Evolutionary conservation across 2,113 vertebrate species (phyloP).

Genomic region (Patagioenas fasciata): DNA sequence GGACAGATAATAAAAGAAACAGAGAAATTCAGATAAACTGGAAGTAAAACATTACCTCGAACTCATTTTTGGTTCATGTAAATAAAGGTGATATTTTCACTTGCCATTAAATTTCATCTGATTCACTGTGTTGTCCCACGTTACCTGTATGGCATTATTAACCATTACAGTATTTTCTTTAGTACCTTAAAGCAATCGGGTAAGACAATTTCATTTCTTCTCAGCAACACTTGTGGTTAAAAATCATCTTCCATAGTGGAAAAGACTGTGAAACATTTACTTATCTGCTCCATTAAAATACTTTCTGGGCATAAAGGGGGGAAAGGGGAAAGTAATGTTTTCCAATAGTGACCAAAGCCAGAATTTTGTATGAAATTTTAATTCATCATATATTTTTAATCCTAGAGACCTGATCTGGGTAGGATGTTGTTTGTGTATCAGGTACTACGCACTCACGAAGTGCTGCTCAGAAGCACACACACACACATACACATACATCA

Average conservation of each 20-base stretch:
- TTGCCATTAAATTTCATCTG: neutral
- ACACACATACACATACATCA: neutral
- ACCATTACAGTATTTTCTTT: neutral
- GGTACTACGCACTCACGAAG: neutral
- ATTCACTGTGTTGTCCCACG: neutral
- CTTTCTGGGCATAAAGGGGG: neutral
- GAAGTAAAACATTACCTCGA: neutral
- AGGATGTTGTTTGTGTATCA: neutral
- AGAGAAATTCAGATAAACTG: constrained; percentile 29
- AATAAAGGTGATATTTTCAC: neutral
- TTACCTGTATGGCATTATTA: neutral
- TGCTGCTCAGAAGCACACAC: neutral
- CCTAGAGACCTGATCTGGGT: neutral
- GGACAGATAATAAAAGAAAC: neutral
- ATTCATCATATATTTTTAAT: constrained; percentile 18
- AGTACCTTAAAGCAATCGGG: neutral
- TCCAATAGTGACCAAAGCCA: constrained; percentile 23
- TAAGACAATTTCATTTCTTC: constrained; percentile 37
- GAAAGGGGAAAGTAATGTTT: neutral
- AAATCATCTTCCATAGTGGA: neutral
- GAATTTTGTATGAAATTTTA: constrained; percentile 37
- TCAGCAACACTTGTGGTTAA: neutral
- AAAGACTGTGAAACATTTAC: constrained; percentile 29
- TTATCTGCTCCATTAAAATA: constrained; percentile 16
- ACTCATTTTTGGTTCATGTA: neutral